Conservation (phyloP, 37 sponge, comb jelly and placozoan species). For the Beroe forskalii region DNA sequence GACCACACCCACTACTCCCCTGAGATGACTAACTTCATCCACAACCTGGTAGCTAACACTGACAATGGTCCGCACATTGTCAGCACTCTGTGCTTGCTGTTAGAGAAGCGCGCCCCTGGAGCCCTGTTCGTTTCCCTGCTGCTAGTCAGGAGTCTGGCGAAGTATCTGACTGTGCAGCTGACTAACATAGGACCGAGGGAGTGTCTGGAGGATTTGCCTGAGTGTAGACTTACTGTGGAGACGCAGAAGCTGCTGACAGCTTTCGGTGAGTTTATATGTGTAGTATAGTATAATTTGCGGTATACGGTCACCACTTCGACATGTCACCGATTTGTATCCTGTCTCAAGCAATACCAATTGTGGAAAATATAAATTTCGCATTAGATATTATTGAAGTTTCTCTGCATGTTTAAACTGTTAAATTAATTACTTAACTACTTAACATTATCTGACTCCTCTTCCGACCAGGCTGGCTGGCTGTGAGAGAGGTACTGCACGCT, state of each 20-base stretch:
- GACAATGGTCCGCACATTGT: background rate
- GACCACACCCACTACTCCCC: background rate
- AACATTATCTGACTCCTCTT: background rate
- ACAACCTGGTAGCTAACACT: conserved; percentile 45
- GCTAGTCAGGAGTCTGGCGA: conserved; percentile 1
- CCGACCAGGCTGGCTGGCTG: conserved; percentile 62
- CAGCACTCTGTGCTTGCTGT: background rate
- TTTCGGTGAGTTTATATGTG: conserved; percentile 41
- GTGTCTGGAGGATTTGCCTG: conserved; percentile 51
- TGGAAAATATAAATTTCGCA: too few relatives aligned
- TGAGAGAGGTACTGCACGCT: conserved; percentile 15
- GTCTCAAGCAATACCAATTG: too few relatives aligned
- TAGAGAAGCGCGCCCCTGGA: background rate
- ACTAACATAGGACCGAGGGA: conserved; percentile 52
- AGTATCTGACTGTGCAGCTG: conserved; percentile 46
- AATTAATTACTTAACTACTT: too few relatives aligned
- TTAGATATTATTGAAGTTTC: too few relatives aligned
- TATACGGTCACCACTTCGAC: too few relatives aligned
- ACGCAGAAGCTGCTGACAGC: conserved; percentile 2
- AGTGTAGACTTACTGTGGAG: conserved; percentile 18
- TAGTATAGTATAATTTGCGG: too few relatives aligned
- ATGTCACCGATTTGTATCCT: too few relatives aligned
- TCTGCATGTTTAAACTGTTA: too few relatives aligned
- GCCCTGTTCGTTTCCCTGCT: conserved; percentile 9
- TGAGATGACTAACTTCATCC: conserved; percentile 45